A percentile compares a stretch with the other conserved stretches of the same genome.
Evolutionary conservation across 2,888 invertebrate species (phyloP).

Genomic region (Erynnis tages): DNA sequence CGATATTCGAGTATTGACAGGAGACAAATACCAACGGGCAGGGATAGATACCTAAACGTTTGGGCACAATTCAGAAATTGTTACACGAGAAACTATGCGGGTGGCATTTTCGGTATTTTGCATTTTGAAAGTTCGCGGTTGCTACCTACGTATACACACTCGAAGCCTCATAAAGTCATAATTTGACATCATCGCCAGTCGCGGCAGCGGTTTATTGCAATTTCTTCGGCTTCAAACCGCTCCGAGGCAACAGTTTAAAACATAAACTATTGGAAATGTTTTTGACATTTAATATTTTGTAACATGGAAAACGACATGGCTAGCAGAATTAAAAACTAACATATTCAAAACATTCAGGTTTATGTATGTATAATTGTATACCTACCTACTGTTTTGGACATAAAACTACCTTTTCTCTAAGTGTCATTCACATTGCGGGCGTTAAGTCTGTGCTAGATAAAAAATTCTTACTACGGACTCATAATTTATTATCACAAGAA

Average conservation of each 20-base stretch:
- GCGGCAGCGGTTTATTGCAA: constrained; percentile 4
- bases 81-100: not conserved
- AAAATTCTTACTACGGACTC: constrained; percentile 1
- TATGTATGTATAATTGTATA: no score
- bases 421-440: no score
- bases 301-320: no score
- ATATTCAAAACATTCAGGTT: no score
- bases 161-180: not conserved
- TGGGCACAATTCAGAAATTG: not conserved
- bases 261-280: not conserved
- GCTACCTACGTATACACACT: not conserved
- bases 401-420: no score
- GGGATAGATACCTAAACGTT: no score
- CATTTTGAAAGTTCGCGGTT: not conserved
- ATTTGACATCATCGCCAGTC: not conserved
- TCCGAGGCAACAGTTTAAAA: not conserved
- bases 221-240: not conserved
- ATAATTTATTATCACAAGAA: not conserved
- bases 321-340: no score
- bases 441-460: no score
- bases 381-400: no score
- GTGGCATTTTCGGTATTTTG: not conserved
- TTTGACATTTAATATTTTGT: not conserved
- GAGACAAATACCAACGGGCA: no score
- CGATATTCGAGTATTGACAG: no score